A percentile compares a stretch with the other conserved stretches of the same genome.
Conservation (phyloP, 1,140 invertebrate species). For the Campodea augens region DNA sequence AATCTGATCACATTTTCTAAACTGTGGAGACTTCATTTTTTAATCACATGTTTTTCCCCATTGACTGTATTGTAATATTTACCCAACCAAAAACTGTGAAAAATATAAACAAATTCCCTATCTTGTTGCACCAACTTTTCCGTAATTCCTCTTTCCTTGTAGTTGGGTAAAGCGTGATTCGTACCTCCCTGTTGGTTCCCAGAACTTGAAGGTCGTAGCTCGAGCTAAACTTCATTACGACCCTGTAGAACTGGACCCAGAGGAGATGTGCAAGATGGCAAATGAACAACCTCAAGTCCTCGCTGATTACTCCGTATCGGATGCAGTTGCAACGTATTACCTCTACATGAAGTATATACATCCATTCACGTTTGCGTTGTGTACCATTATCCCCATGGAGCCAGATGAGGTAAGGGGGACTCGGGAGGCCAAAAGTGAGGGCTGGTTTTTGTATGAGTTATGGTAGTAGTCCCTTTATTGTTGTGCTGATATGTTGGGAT, state of each 20-base stretch:
- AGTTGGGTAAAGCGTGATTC: conserved; percentile 96
- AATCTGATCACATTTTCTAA: too few species aligned
- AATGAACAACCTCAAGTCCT: conserved; percentile 84
- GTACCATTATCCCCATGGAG: conserved; percentile 96
- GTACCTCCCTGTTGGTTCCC: conserved; percentile 90
- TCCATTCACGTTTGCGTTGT: conserved; percentile 96
- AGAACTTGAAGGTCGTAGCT: conserved; percentile 92
- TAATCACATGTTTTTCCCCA: too few species aligned
- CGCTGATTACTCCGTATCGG: conserved; percentile 95
- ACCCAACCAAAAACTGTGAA: too few species aligned
- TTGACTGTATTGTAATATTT: too few species aligned
- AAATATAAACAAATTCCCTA: too few species aligned
- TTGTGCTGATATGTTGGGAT: too few species aligned
- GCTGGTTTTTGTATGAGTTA: too few species aligned
- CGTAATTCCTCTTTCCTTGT: too few species aligned
- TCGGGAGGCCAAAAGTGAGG: too few species aligned
- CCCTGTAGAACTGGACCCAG: conserved; percentile 94
- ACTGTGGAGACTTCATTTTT: too few species aligned
- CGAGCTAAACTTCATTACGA: conserved; percentile 95
- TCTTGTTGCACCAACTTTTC: too few species aligned
- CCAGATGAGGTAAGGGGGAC: conserved; percentile 96
- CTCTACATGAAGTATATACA: conserved; percentile 99
- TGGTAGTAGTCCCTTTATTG: too few species aligned
- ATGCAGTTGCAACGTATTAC: conserved; percentile 98
- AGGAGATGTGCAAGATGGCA: conserved; percentile 95